Evolutionary conservation across 2,888 invertebrate genomes (phyloP).

Genomic region (Leuctra nigra): DNA sequence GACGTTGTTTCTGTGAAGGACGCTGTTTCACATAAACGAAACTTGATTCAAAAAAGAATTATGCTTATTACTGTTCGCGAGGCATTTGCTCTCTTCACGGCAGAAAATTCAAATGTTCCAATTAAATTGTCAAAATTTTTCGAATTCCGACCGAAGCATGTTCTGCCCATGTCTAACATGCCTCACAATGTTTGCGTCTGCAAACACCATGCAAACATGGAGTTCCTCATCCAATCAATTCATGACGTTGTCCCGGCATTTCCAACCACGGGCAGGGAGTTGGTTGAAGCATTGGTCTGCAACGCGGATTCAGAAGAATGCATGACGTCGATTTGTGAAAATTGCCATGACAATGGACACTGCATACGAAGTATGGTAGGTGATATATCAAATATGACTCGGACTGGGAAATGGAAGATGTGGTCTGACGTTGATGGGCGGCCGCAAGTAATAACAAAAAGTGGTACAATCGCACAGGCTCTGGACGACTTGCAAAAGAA

Average conservation of each 20-base stretch:
- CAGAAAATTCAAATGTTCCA: constrained; percentile 4
- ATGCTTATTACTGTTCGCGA: constrained; percentile 15
- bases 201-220: constrained; percentile 18
- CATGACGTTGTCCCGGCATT: neutral
- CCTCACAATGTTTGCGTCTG: constrained; percentile 14
- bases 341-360: neutral
- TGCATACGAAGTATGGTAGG: constrained; percentile 7
- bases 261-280: neutral
- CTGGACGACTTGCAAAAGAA: neutral
- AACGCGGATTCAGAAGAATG: neutral
- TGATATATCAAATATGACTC: neutral
- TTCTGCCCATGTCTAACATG: constrained; percentile 1
- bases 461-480: neutral
- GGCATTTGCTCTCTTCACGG: constrained; percentile 5
- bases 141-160: constrained; percentile 16
- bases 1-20: constrained; percentile 14
- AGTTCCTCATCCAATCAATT: constrained; percentile 15
- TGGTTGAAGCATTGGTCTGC: neutral
- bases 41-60: constrained; percentile 2
- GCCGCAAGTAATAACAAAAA: neutral
- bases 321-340: neutral
- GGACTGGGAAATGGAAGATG: neutral
- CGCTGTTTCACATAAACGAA: neutral
- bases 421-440: neutral
- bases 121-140: constrained; percentile 17